These are phyloP conservation scores for Rattus norvegicus DNA, from an alignment of 2,113 vertebrate genomes.

Conservation along the genomic window GRCr8 NC_086028.1:4987501-4988000, in stretches of 20 bases:
- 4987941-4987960: not conserved
- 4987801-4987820: not conserved
- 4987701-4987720: not conserved
- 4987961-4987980: not conserved
- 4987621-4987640: not conserved
- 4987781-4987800: rapidly evolving
- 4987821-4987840: not conserved
- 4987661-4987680: conserved; percentile 7
- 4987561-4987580: not conserved
- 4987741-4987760: not conserved
- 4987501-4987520: rapidly evolving
- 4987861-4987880: not conserved
- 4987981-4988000: not conserved
- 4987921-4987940: not conserved
- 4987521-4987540: rapidly evolving
- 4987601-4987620: not conserved
- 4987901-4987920: not conserved
- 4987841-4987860: not conserved
- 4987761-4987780: not conserved
- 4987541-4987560: not conserved
- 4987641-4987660: not conserved
- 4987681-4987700: not conserved
- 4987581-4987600: not conserved
- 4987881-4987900: not conserved
- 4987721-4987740: not conserved